Percentiles rank a stretch among this genome's conserved stretches.
Evolutionary conservation across 2,888 invertebrate species (phyloP).

Genomic region (Heliconius aoede): DNA sequence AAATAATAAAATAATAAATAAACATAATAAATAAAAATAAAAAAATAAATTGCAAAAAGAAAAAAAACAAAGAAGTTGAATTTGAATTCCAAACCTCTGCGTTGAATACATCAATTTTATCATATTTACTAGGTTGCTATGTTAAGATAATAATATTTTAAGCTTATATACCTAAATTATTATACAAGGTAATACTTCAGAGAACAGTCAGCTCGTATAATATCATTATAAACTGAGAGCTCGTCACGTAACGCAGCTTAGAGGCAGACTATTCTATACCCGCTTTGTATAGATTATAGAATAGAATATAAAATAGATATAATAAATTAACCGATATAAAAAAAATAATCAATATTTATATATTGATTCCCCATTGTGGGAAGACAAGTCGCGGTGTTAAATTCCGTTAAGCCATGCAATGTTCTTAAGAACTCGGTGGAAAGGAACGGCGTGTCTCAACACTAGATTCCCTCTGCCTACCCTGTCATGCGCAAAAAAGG

Average conservation of each 20-base stretch:
- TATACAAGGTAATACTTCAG: constrained; percentile 16
- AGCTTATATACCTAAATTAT: not conserved
- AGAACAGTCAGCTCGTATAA: constrained; percentile 20
- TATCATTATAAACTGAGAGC: constrained; percentile 13
- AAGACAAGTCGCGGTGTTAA: not conserved
- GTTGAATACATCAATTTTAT: not conserved
- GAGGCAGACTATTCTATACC: not conserved
- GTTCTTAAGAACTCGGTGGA: not conserved
- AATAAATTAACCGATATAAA: not conserved
- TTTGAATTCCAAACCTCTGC: too few species aligned
- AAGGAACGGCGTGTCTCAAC: not conserved
- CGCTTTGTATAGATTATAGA: too few species aligned
- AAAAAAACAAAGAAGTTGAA: too few species aligned
- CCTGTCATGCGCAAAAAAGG: too few species aligned
- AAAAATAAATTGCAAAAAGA: too few species aligned
- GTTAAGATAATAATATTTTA: not conserved
- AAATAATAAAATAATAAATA: too few species aligned
- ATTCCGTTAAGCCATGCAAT: not conserved
- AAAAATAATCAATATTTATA: not conserved
- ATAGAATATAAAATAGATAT: not conserved
- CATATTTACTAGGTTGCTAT: not conserved
- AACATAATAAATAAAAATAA: too few species aligned
- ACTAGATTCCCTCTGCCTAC: not conserved
- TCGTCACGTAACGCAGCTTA: constrained; percentile 26
- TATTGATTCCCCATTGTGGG: not conserved